Conservation (phyloP, 2,888 invertebrate genomes). For the Drosophila histrio region DNA sequence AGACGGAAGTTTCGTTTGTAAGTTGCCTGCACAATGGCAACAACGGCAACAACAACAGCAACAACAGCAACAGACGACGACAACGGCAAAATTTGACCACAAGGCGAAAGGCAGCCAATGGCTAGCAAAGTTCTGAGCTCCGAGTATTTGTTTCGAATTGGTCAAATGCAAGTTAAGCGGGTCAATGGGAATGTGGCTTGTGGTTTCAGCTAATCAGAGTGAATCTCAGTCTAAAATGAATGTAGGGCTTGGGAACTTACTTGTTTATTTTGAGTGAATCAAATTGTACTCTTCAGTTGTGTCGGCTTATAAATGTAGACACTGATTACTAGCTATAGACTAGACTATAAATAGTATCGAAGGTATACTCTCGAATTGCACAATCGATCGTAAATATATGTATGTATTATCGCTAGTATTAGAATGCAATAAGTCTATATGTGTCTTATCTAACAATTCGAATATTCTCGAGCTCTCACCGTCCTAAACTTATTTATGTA, state of each 20-base stretch:
- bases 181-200: conserved; percentile 37
- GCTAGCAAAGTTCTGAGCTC: conserved; percentile 32
- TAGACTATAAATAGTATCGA: neutral
- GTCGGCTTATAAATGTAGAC: neutral
- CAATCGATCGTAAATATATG: too few relatives aligned
- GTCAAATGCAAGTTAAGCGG: conserved; percentile 18
- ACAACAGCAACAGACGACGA: conserved; percentile 3
- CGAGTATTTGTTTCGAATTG: conserved; percentile 22
- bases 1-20: conserved; percentile 67
- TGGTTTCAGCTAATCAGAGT: conserved; percentile 25
- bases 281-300: conserved; percentile 1
- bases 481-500: too few relatives aligned
- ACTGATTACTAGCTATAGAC: neutral
- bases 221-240: neutral
- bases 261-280: conserved; percentile 6
- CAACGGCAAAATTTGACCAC: conserved; percentile 12
- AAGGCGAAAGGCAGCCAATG: conserved; percentile 44
- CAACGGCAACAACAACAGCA: conserved; percentile 1
- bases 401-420: too few relatives aligned
- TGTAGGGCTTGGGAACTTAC: neutral
- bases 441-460: too few relatives aligned
- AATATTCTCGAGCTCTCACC: too few relatives aligned
- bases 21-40: neutral
- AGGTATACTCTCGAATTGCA: too few relatives aligned
- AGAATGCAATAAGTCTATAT: too few relatives aligned